Evolutionary conservation across 30 jellyfish, hydroid and myxozoan genomes (phyloP), one percentile per base, ranked within the genome.

Genomic region (Sanderia malayensis): DNA sequence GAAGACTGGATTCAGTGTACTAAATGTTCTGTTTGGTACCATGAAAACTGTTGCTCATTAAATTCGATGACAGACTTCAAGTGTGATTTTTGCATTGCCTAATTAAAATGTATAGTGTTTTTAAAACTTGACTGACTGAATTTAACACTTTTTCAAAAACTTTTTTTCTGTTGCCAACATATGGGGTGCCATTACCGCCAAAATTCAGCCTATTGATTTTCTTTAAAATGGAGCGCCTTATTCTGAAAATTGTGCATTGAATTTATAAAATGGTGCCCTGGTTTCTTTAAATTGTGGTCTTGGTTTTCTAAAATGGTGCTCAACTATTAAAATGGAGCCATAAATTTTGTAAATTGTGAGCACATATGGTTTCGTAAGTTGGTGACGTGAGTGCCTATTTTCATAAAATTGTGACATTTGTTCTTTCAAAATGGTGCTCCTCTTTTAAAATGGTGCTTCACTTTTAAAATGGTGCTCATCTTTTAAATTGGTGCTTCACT

Each of bases 221-320:
- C n/a, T n/a, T 55, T 55, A 20, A 55, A 55, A 55, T 24, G 67
- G 31, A n/a, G 67, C 67, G 9, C 67, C 67, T 55, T 37, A 37
- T 37, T 3, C 67, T 55, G 27, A 55, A 55, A 55, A 55, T 55
- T 24, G 31, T n/a, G 67, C 19, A 55, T 3, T 4, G 67, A 55
- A 55, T 20, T 7, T 55, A 55, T 55, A 55, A 55, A 55, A 55
- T 24, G 67, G 67, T 4, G 67, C 67, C 4, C 67, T 55, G 67
- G 67, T 55, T 7, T 7, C 18, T 20, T 55, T 4, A 55, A 55
- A 55, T 55, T 7, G 67, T 55, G 67, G 31, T 24, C 67, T 18
- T 55, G 31, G 8, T 55, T 55, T 55, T n/a, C 67, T n/a, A 55
- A 55, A 55, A 55, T 55, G 67, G 67, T n/a, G 67, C 67, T 55